phyloP scores from a whole-genome alignment of 2,797 vertebrate genomes.

The Helicolenus hilgendorfi region DNA sequence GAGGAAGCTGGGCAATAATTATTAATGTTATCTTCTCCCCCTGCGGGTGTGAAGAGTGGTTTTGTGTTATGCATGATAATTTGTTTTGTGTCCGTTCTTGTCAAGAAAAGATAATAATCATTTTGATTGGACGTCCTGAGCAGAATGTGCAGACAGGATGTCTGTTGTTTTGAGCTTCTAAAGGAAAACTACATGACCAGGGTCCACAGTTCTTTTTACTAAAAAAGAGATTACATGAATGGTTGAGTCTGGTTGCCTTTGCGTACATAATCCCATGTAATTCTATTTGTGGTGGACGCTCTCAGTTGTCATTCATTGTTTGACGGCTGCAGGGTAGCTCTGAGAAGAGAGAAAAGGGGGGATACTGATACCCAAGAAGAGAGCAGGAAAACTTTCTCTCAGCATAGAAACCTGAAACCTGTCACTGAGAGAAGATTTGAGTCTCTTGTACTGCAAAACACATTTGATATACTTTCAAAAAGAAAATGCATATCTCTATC shows the following conservation, averaged over 20 bases:
- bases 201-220: constrained; percentile 11
- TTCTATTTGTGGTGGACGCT: constrained; percentile 81
- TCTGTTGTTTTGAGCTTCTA: constrained; percentile 15
- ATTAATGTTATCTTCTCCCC: constrained; percentile 44
- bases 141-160: neutral
- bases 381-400: constrained; percentile 10
- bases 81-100: constrained; percentile 14
- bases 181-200: constrained; percentile 19
- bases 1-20: constrained; percentile 49
- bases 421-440: neutral
- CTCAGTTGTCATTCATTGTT: constrained; percentile 72
- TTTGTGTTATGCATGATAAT: constrained; percentile 9
- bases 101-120: constrained; percentile 4
- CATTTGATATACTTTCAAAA: neutral
- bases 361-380: constrained; percentile 14
- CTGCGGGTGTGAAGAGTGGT: neutral
- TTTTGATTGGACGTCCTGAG: constrained; percentile 20
- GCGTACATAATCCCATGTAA: constrained; percentile 83
- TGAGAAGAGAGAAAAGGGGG: constrained; percentile 21
- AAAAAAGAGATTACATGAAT: constrained; percentile 81
- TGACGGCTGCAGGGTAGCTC: constrained; percentile 45
- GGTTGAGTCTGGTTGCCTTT: constrained; percentile 64
- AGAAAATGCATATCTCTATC: neutral
- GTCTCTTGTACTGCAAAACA: neutral
- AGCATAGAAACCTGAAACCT: constrained; percentile 3